These are phyloP conservation scores for Podarcis cretensis DNA, from an alignment of 2,113 vertebrate species.

Conservation along the genomic window DNA sequence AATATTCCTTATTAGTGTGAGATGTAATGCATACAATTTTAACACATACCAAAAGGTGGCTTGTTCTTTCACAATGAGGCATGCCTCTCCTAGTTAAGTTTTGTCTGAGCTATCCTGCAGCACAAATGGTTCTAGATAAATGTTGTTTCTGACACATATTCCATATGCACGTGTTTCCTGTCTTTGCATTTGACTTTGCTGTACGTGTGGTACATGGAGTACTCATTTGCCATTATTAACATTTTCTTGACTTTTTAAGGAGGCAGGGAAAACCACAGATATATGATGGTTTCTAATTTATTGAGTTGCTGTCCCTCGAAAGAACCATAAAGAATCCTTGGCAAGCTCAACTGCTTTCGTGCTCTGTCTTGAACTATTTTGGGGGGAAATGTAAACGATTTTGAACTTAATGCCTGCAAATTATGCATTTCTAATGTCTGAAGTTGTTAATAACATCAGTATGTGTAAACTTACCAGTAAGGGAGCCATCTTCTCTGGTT, in stretches of 20 bases:
- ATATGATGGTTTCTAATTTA: slow-evolving; percentile 19
- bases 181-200: background rate
- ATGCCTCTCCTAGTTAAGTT: background rate
- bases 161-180: background rate
- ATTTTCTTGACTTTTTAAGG: slow-evolving; percentile 10
- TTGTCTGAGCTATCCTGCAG: background rate
- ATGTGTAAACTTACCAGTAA: slow-evolving; percentile 3
- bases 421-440: background rate
- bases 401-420: background rate
- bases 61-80: background rate
- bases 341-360: slow-evolving; percentile 20
- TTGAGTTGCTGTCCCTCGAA: background rate
- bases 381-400: background rate
- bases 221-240: slow-evolving; percentile 10
- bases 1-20: background rate
- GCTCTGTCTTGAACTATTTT: slow-evolving; percentile 14
- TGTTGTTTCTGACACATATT: background rate
- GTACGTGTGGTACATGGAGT: slow-evolving; percentile 30
- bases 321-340: background rate
- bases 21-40: background rate
- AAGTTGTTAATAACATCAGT: background rate
- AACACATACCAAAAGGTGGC: background rate
- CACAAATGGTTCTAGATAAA: background rate
- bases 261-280: slow-evolving; percentile 33
- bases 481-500: background rate